Conservation (phyloP, 2,888 invertebrate species). For the Tuberolachnus salignus region DNA sequence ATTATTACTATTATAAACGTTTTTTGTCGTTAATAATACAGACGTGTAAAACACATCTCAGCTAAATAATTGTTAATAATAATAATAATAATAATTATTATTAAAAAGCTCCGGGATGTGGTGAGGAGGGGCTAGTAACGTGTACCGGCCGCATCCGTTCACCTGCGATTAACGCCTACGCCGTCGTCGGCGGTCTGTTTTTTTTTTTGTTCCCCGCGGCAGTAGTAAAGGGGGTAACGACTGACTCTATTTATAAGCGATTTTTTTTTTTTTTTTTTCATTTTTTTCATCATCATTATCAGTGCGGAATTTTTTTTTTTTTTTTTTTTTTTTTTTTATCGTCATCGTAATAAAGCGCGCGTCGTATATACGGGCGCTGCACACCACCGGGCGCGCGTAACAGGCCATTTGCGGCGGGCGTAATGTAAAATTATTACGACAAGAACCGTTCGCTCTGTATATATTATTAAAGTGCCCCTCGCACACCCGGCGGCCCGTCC, state of each 20-base stretch:
- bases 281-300: slow-evolving; percentile 40
- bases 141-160: background rate
- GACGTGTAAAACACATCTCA: slow-evolving; percentile 18
- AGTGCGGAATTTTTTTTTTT: slow-evolving; percentile 17
- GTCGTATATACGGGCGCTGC: background rate
- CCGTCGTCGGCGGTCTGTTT: slow-evolving; percentile 5
- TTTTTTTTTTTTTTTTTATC: slow-evolving; percentile 29
- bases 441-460: slow-evolving; percentile 38
- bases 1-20: slow-evolving; percentile 19
- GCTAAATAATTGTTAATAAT: slow-evolving; percentile 46
- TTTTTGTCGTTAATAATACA: slow-evolving; percentile 14
- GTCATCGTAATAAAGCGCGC: slow-evolving; percentile 33
- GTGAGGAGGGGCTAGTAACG: too few species aligned
- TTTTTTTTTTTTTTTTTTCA: slow-evolving; percentile 25
- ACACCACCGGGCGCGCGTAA: slow-evolving; percentile 10
- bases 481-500: background rate
- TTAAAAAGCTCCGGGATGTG: slow-evolving; percentile 16
- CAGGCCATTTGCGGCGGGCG: slow-evolving; percentile 51
- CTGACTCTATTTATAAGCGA: slow-evolving; percentile 38
- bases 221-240: slow-evolving; percentile 27
- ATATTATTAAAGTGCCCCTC: slow-evolving; percentile 42
- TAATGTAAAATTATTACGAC: slow-evolving; percentile 55
- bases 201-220: too few species aligned
- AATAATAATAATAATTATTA: slow-evolving; percentile 32
- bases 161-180: slow-evolving; percentile 25